Base-by-base conservation (phyloP, 2,113 vertebrate species). In the Bettongia penicillata region DNA sequence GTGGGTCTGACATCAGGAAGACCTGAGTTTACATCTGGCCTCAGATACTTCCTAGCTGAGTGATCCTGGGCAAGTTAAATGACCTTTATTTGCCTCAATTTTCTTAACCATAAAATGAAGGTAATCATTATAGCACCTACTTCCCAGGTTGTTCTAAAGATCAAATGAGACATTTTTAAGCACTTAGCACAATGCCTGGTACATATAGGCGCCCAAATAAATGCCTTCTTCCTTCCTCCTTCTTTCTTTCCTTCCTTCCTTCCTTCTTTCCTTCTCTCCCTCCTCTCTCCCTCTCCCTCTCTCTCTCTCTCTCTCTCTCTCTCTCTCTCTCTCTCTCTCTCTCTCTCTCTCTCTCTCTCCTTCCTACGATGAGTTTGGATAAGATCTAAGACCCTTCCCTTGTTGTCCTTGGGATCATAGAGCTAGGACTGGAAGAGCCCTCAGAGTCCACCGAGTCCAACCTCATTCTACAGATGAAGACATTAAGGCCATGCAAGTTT, bases 181-280 rank as follows among this genome's bases (percentile, higher is more conserved):
- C 24, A 8, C 55, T 57, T 57, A 57, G 55, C 25, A 31, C 10
- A 16, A n/a, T 68, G 31, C 61, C 31, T 68, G 14, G 12, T 19
- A n/a, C 61, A 68, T 16, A n/a, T 28, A 16, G 61, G 4, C n/a
- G 4, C 4, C 31, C 3, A 16, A n/a, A n/a, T 68, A 31, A 31
- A 28, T 12, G 10, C 53, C 24, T 53, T 7, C 53, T 57, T 95
- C 97, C 57, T 22, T 95, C 97, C 94, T 92, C 26, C 7, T 26
- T 55, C 25, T 26, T 55, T 55, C 26, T 8, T 57, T 28, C 26
- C 55, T 57, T 10, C 9, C 55, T 28, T 57, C 9, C 55, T 57
- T 28, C 11, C 9, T 57, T 11, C 26, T 2, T 11, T 57, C 9
- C 55, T 57, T 28, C 8, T 2, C 24, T 53, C 0, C 1, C 47